phyloP scores from a whole-genome alignment of 1,140 invertebrate genomes.

The Heliconius nattereri region DNA sequence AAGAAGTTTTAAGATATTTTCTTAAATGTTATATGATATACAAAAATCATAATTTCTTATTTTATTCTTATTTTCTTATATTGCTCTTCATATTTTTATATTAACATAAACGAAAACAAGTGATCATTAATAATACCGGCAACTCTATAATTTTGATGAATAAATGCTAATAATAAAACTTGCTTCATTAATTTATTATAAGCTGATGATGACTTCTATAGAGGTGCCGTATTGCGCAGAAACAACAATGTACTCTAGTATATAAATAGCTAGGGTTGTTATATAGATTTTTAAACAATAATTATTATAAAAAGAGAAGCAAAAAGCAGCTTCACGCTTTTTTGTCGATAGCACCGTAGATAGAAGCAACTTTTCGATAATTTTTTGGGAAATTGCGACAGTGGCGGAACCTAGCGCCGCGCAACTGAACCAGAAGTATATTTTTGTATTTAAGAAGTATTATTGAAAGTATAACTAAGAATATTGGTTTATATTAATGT shows the following conservation, averaged over 20 bases:
- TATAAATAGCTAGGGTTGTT: slow-evolving; percentile 4
- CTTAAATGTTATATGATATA: too few relatives aligned
- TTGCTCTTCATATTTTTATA: too few relatives aligned
- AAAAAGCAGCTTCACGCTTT: neutral
- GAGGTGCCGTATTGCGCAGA: slow-evolving; percentile 24
- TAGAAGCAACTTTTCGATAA: too few relatives aligned
- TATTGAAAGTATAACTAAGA: too few relatives aligned
- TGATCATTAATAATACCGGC: neutral
- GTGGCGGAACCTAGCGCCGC: too few relatives aligned
- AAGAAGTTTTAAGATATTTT: too few relatives aligned
- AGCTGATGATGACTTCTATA: slow-evolving; percentile 5
- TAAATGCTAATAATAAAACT: slow-evolving; percentile 13
- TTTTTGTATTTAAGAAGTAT: too few relatives aligned
- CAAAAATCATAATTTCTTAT: too few relatives aligned
- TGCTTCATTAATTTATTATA: slow-evolving; percentile 9
- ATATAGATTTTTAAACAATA: neutral
- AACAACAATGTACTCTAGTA: neutral
- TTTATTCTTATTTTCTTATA: too few relatives aligned
- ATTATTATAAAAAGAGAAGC: neutral
- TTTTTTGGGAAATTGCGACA: too few relatives aligned
- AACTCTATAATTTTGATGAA: slow-evolving; percentile 7
- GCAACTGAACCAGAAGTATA: too few relatives aligned
- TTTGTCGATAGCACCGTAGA: neutral
- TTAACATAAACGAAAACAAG: neutral
- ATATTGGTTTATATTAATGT: too few relatives aligned